phyloP scores from a whole-genome alignment of 2,113 vertebrate species.

The Zosterops borbonicus region DNA sequence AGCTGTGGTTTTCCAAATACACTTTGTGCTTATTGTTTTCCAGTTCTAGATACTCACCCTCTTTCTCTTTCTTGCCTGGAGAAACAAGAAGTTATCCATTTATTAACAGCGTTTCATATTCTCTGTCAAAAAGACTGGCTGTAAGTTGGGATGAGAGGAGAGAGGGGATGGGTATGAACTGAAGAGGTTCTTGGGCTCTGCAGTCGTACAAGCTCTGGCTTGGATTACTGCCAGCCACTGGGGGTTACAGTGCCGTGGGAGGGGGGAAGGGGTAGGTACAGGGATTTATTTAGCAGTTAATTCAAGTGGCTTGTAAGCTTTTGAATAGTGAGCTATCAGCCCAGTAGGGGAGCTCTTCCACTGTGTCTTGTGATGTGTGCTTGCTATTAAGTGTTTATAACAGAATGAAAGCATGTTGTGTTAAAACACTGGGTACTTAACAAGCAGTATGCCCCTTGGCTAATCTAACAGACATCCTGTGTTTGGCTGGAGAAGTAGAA shows the following conservation, averaged over 20 bases:
- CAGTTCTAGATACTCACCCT: background rate
- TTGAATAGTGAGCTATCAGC: constrained; percentile 43
- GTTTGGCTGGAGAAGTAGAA: background rate
- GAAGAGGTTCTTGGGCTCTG: background rate
- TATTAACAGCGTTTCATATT: background rate
- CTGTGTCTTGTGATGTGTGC: background rate
- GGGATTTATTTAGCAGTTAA: constrained; percentile 25
- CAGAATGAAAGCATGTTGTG: constrained; percentile 51
- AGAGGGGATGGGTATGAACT: background rate
- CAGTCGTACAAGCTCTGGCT: background rate
- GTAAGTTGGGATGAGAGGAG: background rate
- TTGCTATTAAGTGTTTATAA: constrained; percentile 40
- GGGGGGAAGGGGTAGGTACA: background rate
- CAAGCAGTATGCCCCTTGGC: background rate
- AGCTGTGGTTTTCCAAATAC: background rate
- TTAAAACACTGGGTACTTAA: constrained; percentile 5
- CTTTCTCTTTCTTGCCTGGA: background rate
- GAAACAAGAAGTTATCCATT: background rate
- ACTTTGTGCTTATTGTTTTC: background rate
- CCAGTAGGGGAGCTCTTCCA: constrained; percentile 51
- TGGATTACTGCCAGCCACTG: background rate
- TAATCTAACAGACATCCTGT: background rate
- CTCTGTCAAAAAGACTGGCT: background rate
- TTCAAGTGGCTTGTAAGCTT: constrained; percentile 29
- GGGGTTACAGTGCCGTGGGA: background rate